phyloP scores from a whole-genome alignment of 2,888 invertebrate genomes.

The Pachydiplax longipennis region DNA sequence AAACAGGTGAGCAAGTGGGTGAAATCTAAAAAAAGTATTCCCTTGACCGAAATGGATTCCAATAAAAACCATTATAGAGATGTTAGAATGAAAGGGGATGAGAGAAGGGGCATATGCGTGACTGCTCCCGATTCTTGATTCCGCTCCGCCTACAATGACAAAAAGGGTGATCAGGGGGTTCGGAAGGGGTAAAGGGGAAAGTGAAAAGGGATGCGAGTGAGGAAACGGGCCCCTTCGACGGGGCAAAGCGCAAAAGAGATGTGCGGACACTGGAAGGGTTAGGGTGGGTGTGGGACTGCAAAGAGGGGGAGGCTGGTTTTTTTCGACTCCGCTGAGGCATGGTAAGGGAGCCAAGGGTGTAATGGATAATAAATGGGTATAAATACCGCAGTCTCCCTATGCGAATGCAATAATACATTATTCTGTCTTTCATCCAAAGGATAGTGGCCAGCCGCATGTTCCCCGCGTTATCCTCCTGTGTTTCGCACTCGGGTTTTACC shows the following conservation, averaged over 20 bases:
- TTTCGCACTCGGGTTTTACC: background rate
- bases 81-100: constrained; percentile 4
- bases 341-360: constrained; percentile 17
- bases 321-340: background rate
- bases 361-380: constrained; percentile 47
- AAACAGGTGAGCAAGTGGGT: constrained; percentile 2
- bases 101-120: background rate
- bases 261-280: background rate
- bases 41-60: constrained; percentile 19
- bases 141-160: constrained; percentile 16
- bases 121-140: constrained; percentile 22
- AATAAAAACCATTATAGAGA: constrained; percentile 24
- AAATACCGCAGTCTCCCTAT: constrained; percentile 47
- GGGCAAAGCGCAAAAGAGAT: background rate
- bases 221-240: background rate
- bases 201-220: background rate
- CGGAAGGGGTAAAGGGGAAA: background rate
- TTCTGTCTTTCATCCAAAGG: constrained; percentile 46
- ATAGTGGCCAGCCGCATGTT: constrained; percentile 48
- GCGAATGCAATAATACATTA: constrained; percentile 52
- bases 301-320: background rate
- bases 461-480: background rate
- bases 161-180: background rate
- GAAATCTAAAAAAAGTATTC: background rate
- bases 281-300: background rate